Conservation (phyloP, 2,113 vertebrate genomes). For the Trochalopteron elliotii region DNA sequence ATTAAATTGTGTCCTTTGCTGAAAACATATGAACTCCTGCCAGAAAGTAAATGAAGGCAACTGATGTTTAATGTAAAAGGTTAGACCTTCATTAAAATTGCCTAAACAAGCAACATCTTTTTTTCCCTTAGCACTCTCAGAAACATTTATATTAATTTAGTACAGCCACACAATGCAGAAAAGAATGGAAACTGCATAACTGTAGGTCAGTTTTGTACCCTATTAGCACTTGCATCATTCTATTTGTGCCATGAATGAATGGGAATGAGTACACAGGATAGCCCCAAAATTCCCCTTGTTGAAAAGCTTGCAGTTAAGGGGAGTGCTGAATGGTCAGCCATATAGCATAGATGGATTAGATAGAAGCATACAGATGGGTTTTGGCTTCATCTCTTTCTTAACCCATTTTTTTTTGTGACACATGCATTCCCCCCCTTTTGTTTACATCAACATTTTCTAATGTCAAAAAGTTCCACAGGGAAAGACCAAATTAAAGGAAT, state of each 20-base stretch:
- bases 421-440: not conserved
- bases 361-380: not conserved
- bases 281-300: not conserved
- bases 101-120: conserved; percentile 60
- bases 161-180: not conserved
- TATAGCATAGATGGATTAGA: not conserved
- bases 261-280: not conserved
- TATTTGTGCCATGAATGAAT: not conserved
- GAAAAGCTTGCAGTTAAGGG: not conserved
- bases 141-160: conserved; percentile 40
- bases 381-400: not conserved
- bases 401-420: not conserved
- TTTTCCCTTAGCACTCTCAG: not conserved
- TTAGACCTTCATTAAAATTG: conserved; percentile 61
- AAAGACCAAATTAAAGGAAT: not conserved
- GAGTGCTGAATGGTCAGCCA: not conserved
- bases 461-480: not conserved
- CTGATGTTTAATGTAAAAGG: conserved; percentile 69
- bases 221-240: not conserved
- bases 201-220: not conserved
- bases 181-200: not conserved
- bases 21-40: conserved; percentile 52
- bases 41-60: conserved; percentile 72
- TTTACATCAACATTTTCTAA: not conserved
- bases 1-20: conserved; percentile 69